Evolutionary conservation across 2,797 vertebrate genomes (phyloP).

Genomic region (Pterois miles): DNA sequence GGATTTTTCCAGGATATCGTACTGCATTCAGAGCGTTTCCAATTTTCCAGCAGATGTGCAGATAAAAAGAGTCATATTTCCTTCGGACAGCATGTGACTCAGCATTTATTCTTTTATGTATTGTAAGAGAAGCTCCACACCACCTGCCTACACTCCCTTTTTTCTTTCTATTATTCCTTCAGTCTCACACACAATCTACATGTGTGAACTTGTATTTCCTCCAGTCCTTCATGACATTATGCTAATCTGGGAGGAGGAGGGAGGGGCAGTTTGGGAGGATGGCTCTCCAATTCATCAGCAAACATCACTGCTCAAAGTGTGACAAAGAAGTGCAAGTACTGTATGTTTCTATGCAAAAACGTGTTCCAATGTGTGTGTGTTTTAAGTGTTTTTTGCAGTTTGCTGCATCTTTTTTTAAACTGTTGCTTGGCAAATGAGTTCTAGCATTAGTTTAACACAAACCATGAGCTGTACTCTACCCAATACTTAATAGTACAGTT

Average conservation of each 20-base stretch:
- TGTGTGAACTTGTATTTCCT: constrained; percentile 30
- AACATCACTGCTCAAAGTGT: not conserved
- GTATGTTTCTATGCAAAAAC: not conserved
- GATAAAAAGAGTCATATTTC: constrained; percentile 18
- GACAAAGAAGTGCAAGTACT: not conserved
- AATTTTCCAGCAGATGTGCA: constrained; percentile 21
- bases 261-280: not conserved
- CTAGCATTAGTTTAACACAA: too few relatives aligned
- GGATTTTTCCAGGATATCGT: constrained; percentile 38
- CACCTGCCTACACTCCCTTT: not conserved
- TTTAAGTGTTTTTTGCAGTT: too few relatives aligned
- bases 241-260: constrained; percentile 31
- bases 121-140: not conserved
- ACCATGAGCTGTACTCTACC: too few relatives aligned
- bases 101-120: not conserved
- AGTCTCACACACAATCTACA: not conserved
- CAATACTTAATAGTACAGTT: too few relatives aligned
- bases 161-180: not conserved
- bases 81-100: constrained; percentile 7
- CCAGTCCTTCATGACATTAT: constrained; percentile 8
- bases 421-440: too few relatives aligned
- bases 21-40: constrained; percentile 18
- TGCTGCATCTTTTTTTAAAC: too few relatives aligned
- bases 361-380: not conserved
- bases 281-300: constrained; percentile 6